These are phyloP conservation scores for Phymastichus coffea DNA, from an alignment of 1,140 invertebrate species.

Conservation along the genomic window DNA sequence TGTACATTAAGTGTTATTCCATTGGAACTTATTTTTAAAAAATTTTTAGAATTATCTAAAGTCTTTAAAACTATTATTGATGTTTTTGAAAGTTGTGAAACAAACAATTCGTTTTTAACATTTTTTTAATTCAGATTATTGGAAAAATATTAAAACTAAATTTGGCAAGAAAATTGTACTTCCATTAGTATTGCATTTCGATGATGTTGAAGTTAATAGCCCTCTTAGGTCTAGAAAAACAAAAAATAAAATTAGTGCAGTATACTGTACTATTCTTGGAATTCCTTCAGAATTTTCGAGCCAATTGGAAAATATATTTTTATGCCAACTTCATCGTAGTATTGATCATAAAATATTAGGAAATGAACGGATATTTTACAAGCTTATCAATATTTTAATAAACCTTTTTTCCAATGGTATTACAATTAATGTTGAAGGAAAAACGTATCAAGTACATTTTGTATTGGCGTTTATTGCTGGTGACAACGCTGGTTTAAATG, in stretches of 20 bases:
- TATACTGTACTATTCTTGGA: neutral
- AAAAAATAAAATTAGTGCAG: neutral
- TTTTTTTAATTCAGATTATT: no score
- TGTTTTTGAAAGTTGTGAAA: neutral
- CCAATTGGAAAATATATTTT: neutral
- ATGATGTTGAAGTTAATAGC: neutral
- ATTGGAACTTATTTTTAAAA: constrained; percentile 7
- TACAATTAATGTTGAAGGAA: no score
- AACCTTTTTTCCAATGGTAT: no score
- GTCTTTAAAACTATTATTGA: neutral
- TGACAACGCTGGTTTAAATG: constrained; percentile 1
- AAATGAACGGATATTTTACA: neutral
- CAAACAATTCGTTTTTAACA: no score
- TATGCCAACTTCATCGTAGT: neutral
- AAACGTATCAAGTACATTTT: no score
- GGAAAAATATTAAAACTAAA: no score
- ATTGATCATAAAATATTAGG: neutral
- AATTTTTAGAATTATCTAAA: constrained; percentile 10
- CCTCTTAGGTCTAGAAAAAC: neutral
- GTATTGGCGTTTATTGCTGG: neutral
- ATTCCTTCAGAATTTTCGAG: neutral
- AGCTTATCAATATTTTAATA: neutral
- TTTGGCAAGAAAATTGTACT: neutral
- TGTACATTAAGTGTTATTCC: neutral
- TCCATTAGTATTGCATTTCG: neutral